Evolutionary conservation across 1,140 invertebrate species (phyloP), one percentile per base, ranked within the genome.

Genomic region (Drosophila punjabiensis): DNA sequence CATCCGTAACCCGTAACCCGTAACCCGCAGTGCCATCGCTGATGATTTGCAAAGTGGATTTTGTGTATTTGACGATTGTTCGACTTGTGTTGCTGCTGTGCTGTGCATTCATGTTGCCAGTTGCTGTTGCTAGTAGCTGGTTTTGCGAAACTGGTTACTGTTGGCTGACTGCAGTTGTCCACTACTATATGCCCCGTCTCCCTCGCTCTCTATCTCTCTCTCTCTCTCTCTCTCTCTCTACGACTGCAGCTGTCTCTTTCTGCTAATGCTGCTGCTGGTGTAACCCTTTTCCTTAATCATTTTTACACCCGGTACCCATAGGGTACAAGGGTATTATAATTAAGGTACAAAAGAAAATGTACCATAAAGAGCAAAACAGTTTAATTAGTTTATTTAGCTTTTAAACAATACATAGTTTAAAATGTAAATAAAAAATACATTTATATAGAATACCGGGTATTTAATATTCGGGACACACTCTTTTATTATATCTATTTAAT

Each of bases 51-150:
- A 88, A 88, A 88, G 85, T 88, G 84, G 68, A 89, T 88, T 88
- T 88, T 88, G 84, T 88, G 84, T 87, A 87, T 88, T 87, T 87
- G 84, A 88, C 78, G 84, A 88, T 88, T 86, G 82, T 86, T 86
- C 83, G 83, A 86, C 79, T 87, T 71, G 75, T 69, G 63, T 37
- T 56, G 62, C 52, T 79, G 80, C 24, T 24, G 24, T 24, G 24
- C 53, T 55, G 53, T 43, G 62, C 60, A 35, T 39, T 48, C n/a
- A 43, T 68, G 63, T 32, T 65, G 65, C 24, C 48, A 32, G 33
- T 56, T 39, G 70, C 28, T 69, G 76, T 43, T 62, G 55, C 63
- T 50, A 39, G 66, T 45, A 50, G 74, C 47, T 50, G 67, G 35
- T 77, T 63, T 73, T 77, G 85, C 81, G 69, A 84, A 89, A 88